A percentile compares a stretch with the other conserved stretches of the same genome.
Conservation (phyloP, 2,888 invertebrate genomes). For the Zelleria hepariella region DNA sequence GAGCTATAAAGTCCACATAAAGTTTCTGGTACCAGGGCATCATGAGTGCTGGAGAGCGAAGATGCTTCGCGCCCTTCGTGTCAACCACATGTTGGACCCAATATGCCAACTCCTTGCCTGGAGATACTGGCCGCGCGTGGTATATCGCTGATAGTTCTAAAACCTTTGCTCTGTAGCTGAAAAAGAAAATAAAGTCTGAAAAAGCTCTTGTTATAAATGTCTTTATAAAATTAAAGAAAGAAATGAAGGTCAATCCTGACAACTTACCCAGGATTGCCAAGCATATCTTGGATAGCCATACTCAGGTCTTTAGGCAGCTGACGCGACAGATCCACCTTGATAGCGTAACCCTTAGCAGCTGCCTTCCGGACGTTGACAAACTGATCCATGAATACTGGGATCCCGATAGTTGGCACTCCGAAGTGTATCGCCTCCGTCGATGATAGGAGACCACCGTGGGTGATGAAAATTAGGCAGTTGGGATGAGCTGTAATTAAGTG, state of each 20-base stretch:
- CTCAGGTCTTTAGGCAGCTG: constrained; percentile 24
- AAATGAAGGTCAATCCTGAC: neutral
- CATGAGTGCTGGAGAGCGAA: constrained; percentile 32
- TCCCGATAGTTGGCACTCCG: constrained; percentile 42
- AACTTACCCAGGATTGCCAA: constrained; percentile 24
- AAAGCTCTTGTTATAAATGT: no score
- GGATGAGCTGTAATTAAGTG: constrained; percentile 41
- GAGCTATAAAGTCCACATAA: constrained; percentile 30
- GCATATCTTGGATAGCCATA: constrained; percentile 25
- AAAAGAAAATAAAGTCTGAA: no score
- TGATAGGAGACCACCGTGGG: constrained; percentile 50
- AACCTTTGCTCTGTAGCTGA: constrained; percentile 29
- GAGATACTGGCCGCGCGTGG: constrained; percentile 30
- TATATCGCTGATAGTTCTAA: constrained; percentile 33
- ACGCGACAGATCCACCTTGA: constrained; percentile 24
- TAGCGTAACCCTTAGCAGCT: constrained; percentile 31
- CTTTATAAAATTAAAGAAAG: no score
- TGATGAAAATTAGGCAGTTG: constrained; percentile 45
- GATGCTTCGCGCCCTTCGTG: constrained; percentile 34
- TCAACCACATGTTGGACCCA: constrained; percentile 41
- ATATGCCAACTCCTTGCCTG: constrained; percentile 30
- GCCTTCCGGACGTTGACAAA: constrained; percentile 34
- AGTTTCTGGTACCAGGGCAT: constrained; percentile 36
- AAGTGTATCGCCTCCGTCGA: constrained; percentile 38
- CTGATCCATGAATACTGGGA: constrained; percentile 48